Evolutionary conservation across 1,140 invertebrate species (phyloP), one percentile per base, ranked within the genome.

Genomic region (Drosophila sp.): DNA sequence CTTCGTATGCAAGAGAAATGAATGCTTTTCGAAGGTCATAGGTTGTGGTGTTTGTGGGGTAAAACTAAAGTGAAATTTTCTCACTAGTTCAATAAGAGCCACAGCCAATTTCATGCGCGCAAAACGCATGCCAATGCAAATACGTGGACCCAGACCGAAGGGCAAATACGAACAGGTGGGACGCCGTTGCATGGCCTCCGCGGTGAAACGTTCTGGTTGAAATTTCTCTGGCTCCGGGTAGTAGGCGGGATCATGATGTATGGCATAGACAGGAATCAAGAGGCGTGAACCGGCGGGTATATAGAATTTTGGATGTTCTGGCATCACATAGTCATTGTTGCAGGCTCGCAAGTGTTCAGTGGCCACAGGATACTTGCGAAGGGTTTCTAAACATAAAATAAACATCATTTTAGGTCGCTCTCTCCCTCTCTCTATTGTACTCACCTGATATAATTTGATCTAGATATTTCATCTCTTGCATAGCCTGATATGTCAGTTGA

Each of bases 71-170:
- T 87, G 75, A 57, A 91, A 93, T 66, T 92, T 76, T 4, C 58
- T 62, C 11, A 90, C 38, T 4, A 91, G 29, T 25, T 61, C 64
- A 3, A 67, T 41, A 2, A 91, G 50, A 25, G 80, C 90, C 11
- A 82, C 71, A 7, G 69, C 64, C 38, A 79, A 50, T 38, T 91
- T 85, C 64, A 91, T 81, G 44, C 69, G 66, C 0, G 80, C 90
- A 64, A 91, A 91, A 6, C 86, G 76, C 73, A 81, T 67, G 93
- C 94, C 94, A 70, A 95, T 94, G 73, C 94, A 95, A 85, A 94
- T 94, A 66, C 95, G 92, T 0, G 94, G 94, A 27, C 95, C 96
- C 67, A 95, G 94, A 33, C 95, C 95, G 84, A 96, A 96, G 4
- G 96, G 95, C 41, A 96, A 92, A 78, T 94, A 96, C 0, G 93